These are phyloP conservation scores for Eueides isabella DNA, from an alignment of 1,140 invertebrate species.

Conservation along the genomic window DNA sequence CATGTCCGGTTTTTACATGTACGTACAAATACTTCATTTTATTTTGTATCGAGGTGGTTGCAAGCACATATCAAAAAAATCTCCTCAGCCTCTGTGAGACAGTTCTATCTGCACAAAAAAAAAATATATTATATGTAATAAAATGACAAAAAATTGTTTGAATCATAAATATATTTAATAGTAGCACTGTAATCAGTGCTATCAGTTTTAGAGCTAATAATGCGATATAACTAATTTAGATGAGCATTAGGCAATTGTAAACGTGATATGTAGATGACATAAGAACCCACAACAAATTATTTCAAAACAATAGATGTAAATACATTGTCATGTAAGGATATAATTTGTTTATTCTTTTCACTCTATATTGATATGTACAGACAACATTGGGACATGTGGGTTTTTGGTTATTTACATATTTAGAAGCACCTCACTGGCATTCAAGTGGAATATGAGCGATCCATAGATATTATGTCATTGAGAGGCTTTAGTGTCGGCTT, in stretches of 20 bases:
- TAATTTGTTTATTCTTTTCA: constrained; percentile 17
- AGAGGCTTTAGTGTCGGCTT: constrained; percentile 46
- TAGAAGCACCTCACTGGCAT: constrained; percentile 26
- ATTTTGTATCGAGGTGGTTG: constrained; percentile 20
- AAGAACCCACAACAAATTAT: constrained; percentile 21
- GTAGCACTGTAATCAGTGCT: neutral
- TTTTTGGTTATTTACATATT: constrained; percentile 32
- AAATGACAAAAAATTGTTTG: neutral
- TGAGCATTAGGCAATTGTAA: constrained; percentile 14
- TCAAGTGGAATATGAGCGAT: constrained; percentile 13
- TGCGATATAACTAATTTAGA: constrained; percentile 10
- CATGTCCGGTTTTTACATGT: neutral
- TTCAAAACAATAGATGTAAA: constrained; percentile 35
- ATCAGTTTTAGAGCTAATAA: constrained; percentile 21
- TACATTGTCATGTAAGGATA: constrained; percentile 34
- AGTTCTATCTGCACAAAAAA: constrained; percentile 31
- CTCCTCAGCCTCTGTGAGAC: constrained; percentile 37
- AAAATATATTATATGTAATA: neutral
- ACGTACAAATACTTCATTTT: constrained; percentile 17
- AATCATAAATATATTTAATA: constrained; percentile 17
- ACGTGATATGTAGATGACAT: constrained; percentile 34
- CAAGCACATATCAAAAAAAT: constrained; percentile 55
- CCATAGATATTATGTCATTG: constrained; percentile 26
- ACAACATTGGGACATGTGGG: constrained; percentile 18
- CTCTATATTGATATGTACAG: constrained; percentile 25